Percentiles rank a stretch among this genome's conserved stretches.
Evolutionary conservation across 1,140 invertebrate genomes (phyloP).

Genomic region (Sitophilus oryzae): DNA sequence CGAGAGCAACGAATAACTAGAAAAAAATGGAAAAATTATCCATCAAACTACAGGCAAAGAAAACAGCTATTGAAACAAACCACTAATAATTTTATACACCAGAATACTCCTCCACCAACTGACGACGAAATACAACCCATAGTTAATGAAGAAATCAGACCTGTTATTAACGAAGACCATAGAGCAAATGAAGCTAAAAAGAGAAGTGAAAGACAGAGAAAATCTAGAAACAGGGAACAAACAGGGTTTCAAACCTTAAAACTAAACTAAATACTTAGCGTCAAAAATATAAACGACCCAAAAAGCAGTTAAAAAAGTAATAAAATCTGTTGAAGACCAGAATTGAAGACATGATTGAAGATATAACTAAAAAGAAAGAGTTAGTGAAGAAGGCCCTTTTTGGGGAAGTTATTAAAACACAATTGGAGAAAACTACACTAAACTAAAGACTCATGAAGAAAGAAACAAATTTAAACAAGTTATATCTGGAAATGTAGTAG

Average conservation of each 20-base stretch:
- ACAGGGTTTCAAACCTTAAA: constrained; percentile 11
- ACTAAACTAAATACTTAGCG: constrained; percentile 29
- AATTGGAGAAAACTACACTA: constrained; percentile 28
- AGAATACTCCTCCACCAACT: too few relatives aligned
- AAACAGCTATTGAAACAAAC: too few relatives aligned
- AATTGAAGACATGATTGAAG: constrained; percentile 16
- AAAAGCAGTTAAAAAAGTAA: constrained; percentile 24
- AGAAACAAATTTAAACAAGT: constrained; percentile 25
- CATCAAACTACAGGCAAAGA: too few relatives aligned
- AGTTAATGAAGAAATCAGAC: too few relatives aligned
- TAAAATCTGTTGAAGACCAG: constrained; percentile 22
- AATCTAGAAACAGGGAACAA: constrained; percentile 25
- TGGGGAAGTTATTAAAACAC: constrained; percentile 28
- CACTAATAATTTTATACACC: too few relatives aligned
- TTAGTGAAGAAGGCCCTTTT: constrained; percentile 30
- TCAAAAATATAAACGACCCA: constrained; percentile 28
- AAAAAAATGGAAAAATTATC: too few relatives aligned
- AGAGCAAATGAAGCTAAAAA: constrained; percentile 25
- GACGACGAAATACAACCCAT: too few relatives aligned
- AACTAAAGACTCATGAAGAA: constrained; percentile 24
- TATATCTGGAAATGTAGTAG: constrained; percentile 17
- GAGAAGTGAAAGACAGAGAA: constrained; percentile 26
- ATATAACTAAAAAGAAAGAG: not conserved
- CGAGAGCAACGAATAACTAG: too few relatives aligned
- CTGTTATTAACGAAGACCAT: too few relatives aligned